A percentile compares a stretch with the other conserved stretches of the same genome.
These are phyloP conservation scores for Hypanus sabinus DNA, from an alignment of 2,113 vertebrate genomes.

Conservation along the genomic window DNA sequence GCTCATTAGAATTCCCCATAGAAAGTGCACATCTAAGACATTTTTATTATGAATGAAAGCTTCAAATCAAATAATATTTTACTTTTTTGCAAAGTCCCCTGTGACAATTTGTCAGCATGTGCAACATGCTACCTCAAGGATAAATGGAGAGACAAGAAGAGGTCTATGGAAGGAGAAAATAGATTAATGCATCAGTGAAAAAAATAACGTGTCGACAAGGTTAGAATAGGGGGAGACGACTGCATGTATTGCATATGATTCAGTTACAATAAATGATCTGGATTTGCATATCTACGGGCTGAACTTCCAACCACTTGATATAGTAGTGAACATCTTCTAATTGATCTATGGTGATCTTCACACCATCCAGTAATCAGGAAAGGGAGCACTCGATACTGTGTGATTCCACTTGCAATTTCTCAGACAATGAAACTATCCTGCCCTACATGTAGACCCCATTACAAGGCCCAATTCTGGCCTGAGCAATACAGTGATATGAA, in stretches of 20 bases:
- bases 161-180: not conserved
- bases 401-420: too few species aligned
- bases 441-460: not conserved
- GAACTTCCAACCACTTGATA: not conserved
- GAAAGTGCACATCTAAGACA: not conserved
- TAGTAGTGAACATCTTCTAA: not conserved
- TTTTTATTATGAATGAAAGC: constrained; percentile 15
- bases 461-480: not conserved
- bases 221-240: not conserved
- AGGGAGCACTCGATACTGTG: not conserved
- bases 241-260: too few species aligned
- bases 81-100: not conserved
- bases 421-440: too few species aligned
- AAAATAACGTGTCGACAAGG: not conserved
- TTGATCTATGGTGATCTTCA: not conserved
- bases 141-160: not conserved
- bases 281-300: too few species aligned
- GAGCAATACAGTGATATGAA: not conserved
- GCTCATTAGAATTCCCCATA: constrained; percentile 4
- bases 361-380: not conserved
- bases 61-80: not conserved
- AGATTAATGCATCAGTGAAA: not conserved
- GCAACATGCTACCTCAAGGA: not conserved
- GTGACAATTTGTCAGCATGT: not conserved
- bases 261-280: too few species aligned